Conservation (phyloP, 92 coral and sea anemone species). For the Micromussa lordhowensis region DNA sequence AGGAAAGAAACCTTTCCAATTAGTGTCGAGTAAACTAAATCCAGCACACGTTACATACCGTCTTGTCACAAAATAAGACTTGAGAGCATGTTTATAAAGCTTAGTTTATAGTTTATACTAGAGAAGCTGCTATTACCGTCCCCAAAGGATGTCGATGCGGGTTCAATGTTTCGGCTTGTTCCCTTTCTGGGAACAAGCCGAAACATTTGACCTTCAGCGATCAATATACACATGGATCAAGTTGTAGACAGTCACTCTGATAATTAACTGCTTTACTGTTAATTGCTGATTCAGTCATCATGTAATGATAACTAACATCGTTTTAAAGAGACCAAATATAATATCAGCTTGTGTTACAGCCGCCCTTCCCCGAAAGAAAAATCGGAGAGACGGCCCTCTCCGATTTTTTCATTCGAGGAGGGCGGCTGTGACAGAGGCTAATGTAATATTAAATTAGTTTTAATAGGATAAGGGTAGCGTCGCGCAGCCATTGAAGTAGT, state of each 20-base stretch:
- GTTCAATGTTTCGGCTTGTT: conserved; percentile 46
- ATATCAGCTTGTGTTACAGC: background rate
- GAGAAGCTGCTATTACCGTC: background rate
- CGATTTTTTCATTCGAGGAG: too few relatives aligned
- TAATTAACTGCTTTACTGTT: background rate
- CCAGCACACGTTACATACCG: background rate
- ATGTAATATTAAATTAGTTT: too few relatives aligned
- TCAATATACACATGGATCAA: background rate
- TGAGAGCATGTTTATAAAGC: background rate
- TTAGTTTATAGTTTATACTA: background rate
- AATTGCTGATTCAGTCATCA: background rate
- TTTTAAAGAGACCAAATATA: too few relatives aligned
- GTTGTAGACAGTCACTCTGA: background rate
- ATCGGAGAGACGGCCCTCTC: too few relatives aligned
- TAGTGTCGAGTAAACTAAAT: too few relatives aligned
- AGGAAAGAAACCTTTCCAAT: background rate
- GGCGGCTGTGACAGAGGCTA: too few relatives aligned
- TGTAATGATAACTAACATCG: background rate
- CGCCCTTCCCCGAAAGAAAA: background rate
- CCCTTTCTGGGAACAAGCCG: conserved; percentile 35
- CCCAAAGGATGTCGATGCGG: background rate
- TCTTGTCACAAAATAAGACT: background rate
- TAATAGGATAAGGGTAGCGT: too few relatives aligned
- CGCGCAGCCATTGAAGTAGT: too few relatives aligned
- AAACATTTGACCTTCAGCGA: background rate